phyloP scores from a whole-genome alignment of 2,113 vertebrate species.

The Xiphias gladius region DNA sequence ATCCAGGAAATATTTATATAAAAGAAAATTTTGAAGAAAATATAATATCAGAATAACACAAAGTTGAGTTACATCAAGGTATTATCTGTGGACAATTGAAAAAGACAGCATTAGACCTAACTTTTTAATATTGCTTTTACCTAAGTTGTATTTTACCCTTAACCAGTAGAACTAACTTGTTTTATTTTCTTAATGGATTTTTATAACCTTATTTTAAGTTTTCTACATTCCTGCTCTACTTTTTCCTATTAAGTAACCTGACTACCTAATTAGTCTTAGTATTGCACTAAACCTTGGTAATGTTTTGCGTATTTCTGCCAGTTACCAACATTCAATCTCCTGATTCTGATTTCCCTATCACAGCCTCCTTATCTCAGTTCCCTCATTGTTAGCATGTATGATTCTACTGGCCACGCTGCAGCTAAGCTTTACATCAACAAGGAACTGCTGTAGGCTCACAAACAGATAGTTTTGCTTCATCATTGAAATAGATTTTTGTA shows the following conservation, averaged over 20 bases:
- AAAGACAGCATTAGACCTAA: too few species aligned
- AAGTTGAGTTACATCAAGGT: too few species aligned
- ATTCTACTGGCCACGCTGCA: conserved; percentile 7
- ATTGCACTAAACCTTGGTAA: neutral
- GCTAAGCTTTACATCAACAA: conserved; percentile 30
- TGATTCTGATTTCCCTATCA: conserved; percentile 32
- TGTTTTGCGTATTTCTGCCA: neutral
- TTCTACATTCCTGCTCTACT: neutral
- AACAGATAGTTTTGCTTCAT: conserved; percentile 14
- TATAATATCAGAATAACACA: too few species aligned
- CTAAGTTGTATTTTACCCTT: too few species aligned
- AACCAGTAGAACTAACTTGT: too few species aligned
- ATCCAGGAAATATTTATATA: too few species aligned
- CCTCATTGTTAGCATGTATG: conserved; percentile 12
- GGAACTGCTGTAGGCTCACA: conserved; percentile 10
- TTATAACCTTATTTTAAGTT: neutral
- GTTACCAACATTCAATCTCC: conserved; percentile 1
- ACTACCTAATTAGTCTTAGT: neutral
- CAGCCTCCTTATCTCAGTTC: conserved; percentile 18
- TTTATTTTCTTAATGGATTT: neutral
- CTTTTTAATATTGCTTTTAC: too few species aligned
- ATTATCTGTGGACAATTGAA: too few species aligned
- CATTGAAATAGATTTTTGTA: neutral
- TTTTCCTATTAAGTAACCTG: neutral
- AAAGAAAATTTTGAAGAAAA: too few species aligned